Conservation (phyloP, 2,888 invertebrate species). For the Pachliopta kotzebuea region DNA sequence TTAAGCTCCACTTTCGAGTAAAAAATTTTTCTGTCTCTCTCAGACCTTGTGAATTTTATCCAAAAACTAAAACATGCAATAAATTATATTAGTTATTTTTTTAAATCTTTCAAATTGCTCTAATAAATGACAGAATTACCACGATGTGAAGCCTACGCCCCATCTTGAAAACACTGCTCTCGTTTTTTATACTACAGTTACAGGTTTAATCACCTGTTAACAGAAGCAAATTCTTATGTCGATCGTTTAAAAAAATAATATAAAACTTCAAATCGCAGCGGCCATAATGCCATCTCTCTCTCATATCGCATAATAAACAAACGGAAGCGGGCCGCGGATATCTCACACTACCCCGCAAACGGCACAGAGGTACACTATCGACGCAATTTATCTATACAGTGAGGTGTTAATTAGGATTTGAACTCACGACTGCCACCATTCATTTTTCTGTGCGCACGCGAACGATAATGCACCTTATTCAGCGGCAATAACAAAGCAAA, state of each 20-base stretch:
- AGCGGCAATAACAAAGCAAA: constrained; percentile 36
- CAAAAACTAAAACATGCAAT: too few species aligned
- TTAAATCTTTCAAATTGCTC: too few species aligned
- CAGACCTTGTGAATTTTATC: too few species aligned
- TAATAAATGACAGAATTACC: too few species aligned
- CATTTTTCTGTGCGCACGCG: constrained; percentile 35
- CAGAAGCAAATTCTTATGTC: constrained; percentile 5
- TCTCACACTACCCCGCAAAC: constrained; percentile 48
- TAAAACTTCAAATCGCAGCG: not conserved
- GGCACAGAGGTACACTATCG: constrained; percentile 60
- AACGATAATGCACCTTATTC: constrained; percentile 40
- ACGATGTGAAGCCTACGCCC: too few species aligned
- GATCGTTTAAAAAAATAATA: constrained; percentile 4
- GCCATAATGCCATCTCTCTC: constrained; percentile 24
- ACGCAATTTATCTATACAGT: constrained; percentile 71
- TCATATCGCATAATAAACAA: constrained; percentile 29
- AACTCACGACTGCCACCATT: constrained; percentile 74
- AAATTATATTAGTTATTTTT: too few species aligned
- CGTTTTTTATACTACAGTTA: constrained; percentile 6
- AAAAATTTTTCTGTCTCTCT: too few species aligned
- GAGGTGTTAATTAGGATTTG: constrained; percentile 78
- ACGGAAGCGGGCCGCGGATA: constrained; percentile 38
- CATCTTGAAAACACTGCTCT: too few species aligned
- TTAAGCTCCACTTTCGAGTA: too few species aligned
- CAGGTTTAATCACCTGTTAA: constrained; percentile 3